phyloP scores from a whole-genome alignment of 2,888 invertebrate genomes.

The Lasioglossum vierecki region DNA sequence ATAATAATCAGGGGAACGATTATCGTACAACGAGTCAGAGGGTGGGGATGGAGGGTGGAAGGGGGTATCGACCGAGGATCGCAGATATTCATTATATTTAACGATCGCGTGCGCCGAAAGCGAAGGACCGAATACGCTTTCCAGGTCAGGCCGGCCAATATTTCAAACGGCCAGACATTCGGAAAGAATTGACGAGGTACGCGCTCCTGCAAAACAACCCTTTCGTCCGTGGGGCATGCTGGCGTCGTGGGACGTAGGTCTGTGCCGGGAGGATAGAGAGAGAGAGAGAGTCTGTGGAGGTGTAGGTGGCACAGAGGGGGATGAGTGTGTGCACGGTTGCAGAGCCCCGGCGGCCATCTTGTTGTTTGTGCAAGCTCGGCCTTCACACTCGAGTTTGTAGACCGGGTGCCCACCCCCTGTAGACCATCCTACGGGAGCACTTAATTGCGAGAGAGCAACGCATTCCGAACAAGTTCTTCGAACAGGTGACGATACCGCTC shows the following conservation, averaged over 20 bases:
- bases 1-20: conserved; percentile 14
- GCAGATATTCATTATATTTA: conserved; percentile 67
- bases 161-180: conserved; percentile 79
- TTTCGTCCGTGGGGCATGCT: conserved; percentile 74
- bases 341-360: conserved; percentile 78
- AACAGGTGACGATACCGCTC: conserved; percentile 20
- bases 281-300: conserved; percentile 16
- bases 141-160: conserved; percentile 72
- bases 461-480: conserved; percentile 40
- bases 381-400: conserved; percentile 72
- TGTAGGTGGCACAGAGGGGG: conserved; percentile 20
- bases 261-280: conserved; percentile 41
- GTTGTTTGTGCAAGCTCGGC: conserved; percentile 82
- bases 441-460: conserved; percentile 68
- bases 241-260: conserved; percentile 70
- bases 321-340: conserved; percentile 64
- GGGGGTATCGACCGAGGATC: conserved; percentile 42
- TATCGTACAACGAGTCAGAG: background rate
- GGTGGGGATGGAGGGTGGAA: background rate
- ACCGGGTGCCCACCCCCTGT: conserved; percentile 57
- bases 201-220: conserved; percentile 78
- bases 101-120: conserved; percentile 52
- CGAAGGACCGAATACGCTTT: conserved; percentile 60
- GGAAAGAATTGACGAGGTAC: conserved; percentile 79
- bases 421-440: conserved; percentile 59